Evolutionary conservation across 2,888 invertebrate genomes (phyloP).

Genomic region (Amphipyra berbera): DNA sequence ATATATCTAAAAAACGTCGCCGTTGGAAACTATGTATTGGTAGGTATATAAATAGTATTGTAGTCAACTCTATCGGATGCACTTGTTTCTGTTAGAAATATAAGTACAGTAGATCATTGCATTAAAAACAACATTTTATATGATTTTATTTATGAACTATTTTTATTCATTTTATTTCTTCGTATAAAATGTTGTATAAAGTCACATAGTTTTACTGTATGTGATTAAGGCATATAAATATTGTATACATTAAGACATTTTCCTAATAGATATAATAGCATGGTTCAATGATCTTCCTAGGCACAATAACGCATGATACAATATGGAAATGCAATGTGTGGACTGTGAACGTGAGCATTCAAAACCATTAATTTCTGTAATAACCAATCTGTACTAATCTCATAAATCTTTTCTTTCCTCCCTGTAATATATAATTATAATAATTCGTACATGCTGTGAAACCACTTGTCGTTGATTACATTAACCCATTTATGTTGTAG

Average conservation of each 20-base stretch:
- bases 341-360: conserved; percentile 61
- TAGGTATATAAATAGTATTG: conserved; percentile 26
- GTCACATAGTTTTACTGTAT: conserved; percentile 29
- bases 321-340: conserved; percentile 72
- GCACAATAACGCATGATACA: conserved; percentile 59
- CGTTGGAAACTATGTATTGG: conserved; percentile 28
- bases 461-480: conserved; percentile 33
- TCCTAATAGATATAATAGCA: conserved; percentile 26
- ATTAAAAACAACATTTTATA: conserved; percentile 49
- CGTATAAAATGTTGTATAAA: conserved; percentile 41
- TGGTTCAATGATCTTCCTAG: conserved; percentile 36
- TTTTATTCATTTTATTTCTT: conserved; percentile 12
- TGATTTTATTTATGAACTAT: conserved; percentile 11
- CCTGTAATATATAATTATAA: conserved; percentile 27
- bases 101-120: conserved; percentile 46
- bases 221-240: conserved; percentile 14
- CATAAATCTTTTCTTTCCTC: conserved; percentile 24
- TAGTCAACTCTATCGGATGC: conserved; percentile 43
- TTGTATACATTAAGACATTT: conserved; percentile 29
- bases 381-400: conserved; percentile 32
- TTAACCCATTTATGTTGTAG: conserved; percentile 36
- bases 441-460: conserved; percentile 23
- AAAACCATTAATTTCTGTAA: conserved; percentile 26
- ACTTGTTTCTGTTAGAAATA: conserved; percentile 42
- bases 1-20: conserved; percentile 27